Percentiles rank a stretch among this genome's conserved stretches.
These are phyloP conservation scores for Conistra vaccinii DNA, from an alignment of 2,888 invertebrate genomes.

Conservation along the genomic window DNA sequence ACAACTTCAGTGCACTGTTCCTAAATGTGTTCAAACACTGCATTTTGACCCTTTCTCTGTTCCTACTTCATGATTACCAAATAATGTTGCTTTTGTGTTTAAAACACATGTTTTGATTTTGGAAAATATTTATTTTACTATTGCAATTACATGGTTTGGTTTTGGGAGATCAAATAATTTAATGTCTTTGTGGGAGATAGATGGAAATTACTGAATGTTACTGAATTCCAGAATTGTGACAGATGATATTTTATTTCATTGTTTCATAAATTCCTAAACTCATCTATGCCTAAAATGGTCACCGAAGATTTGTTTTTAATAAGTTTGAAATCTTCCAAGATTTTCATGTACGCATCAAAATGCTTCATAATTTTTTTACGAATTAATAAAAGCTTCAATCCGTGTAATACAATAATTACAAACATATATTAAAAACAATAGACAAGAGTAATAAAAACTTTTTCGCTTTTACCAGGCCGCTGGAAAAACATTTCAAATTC, in stretches of 20 bases:
- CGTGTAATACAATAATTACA: no score
- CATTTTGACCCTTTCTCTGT: constrained; percentile 49
- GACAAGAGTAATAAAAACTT: constrained; percentile 21
- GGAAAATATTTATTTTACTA: constrained; percentile 13
- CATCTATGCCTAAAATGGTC: not conserved
- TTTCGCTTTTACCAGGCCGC: constrained; percentile 25
- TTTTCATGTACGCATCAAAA: not conserved
- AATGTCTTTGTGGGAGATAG: constrained; percentile 21
- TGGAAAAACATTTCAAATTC: constrained; percentile 67
- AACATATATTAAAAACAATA: constrained; percentile 1
- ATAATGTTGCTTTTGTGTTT: constrained; percentile 24
- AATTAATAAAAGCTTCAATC: not conserved
- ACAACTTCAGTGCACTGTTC: constrained; percentile 16
- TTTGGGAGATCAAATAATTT: constrained; percentile 32
- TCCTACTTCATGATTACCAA: constrained; percentile 50
- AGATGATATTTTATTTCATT: constrained; percentile 15
- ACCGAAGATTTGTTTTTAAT: not conserved
- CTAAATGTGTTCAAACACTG: constrained; percentile 50
- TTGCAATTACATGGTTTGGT: constrained; percentile 48
- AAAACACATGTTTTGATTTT: constrained; percentile 20
- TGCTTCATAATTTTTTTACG: not conserved
- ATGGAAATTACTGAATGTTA: constrained; percentile 17
- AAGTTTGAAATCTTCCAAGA: constrained; percentile 1
- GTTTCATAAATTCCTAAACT: not conserved
- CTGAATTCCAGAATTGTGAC: constrained; percentile 33